Evolutionary conservation across 2,888 invertebrate genomes (phyloP), one percentile per base, ranked within the genome.

Genomic region (Ellobium chinense): DNA sequence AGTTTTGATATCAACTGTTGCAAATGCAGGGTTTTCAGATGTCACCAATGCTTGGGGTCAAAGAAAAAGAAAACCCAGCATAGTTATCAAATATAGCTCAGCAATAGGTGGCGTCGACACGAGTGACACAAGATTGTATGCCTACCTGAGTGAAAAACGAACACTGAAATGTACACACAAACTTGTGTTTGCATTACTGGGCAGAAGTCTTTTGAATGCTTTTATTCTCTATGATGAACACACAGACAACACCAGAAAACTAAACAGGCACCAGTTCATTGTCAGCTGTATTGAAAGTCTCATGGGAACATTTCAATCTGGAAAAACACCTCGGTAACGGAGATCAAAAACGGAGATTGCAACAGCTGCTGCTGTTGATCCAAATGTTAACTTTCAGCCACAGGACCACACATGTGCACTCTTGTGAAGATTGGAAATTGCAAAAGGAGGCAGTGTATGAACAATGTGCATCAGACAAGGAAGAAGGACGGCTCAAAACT

Each of bases 71-170:
- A n/a, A n/a, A n/a, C n/a, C n/a, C n/a, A 54, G 63, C 3, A 29
- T 54, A 9, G 60, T 77, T 18, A 58, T 60, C 18, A 21, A 5
- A n/a, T 77, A 77, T 39, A 69, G 66, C 37, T 54, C 9, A 21
- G 27, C 60, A n/a, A 77, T 77, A 58, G 77, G 77, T 34, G 69
- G 77, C 9, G 77, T 77, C 24, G 77, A 69, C 24, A 5, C 66
- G 27, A 60, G 60, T 31, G 60, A 77, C n/a, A 58, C 77, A 4
- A 14, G 62, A 5, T 24, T 77, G 24, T 77, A 77, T 58, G 18
- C n/a, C 9, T 77, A 77, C 60, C 34, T 77, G 24, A 14, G 66
- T 3, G 69, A 77, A 60, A n/a, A 69, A 1, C 69, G 62, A 7
- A 77, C 37, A 2, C 34, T 77, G 58, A 77, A 77, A 36, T 77